phyloP scores from a whole-genome alignment of 2,888 invertebrate genomes.

The Ariolimax columbianus region DNA sequence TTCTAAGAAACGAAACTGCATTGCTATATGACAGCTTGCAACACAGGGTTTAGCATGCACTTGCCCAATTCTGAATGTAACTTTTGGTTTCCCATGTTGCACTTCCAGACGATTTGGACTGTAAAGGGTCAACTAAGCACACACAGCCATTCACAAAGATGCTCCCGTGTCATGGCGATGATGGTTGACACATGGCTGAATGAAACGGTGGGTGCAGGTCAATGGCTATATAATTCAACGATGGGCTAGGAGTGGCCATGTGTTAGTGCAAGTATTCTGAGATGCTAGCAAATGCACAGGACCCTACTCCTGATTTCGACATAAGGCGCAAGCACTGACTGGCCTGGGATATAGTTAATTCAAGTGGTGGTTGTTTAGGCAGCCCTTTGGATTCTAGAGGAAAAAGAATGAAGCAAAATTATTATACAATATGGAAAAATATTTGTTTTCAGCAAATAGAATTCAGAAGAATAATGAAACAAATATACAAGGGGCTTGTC shows the following conservation, averaged over 20 bases:
- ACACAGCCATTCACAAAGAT: not conserved
- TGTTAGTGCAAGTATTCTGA: conserved; percentile 81
- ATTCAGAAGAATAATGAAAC: no score
- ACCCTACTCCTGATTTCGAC: conserved; percentile 92
- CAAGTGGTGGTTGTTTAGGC: conserved; percentile 93
- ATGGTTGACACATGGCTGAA: not conserved
- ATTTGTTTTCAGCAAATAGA: no score
- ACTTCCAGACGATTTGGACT: no score
- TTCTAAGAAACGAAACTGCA: no score
- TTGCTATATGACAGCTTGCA: no score
- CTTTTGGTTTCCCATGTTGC: no score
- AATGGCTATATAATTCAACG: not conserved
- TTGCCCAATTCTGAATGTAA: no score
- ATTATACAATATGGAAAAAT: not conserved
- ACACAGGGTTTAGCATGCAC: no score
- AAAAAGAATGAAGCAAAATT: not conserved
- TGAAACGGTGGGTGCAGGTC: not conserved
- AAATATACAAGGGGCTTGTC: no score
- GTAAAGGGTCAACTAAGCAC: no score
- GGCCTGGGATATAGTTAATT: conserved; percentile 94
- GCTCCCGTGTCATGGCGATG: not conserved
- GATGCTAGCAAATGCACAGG: conserved; percentile 96
- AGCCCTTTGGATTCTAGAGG: conserved; percentile 91
- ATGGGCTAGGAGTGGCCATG: conserved; percentile 27
- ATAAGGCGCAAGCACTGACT: conserved; percentile 92